Evolutionary conservation across 92 coral and sea anemone species (phyloP).

Genomic region (Scolanthus callimorphus): DNA sequence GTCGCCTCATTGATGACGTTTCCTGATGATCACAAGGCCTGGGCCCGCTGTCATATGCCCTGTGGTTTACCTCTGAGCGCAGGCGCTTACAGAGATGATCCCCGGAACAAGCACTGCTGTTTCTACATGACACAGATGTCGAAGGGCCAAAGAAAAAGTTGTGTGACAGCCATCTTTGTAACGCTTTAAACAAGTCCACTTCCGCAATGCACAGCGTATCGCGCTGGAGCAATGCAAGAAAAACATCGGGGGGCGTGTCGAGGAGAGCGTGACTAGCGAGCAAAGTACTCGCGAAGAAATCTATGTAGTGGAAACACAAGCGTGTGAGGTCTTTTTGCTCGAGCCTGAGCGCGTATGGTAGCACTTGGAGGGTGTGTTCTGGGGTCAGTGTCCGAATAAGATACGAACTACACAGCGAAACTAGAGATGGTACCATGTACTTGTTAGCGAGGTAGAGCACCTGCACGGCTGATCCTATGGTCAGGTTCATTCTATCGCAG

Average conservation of each 20-base stretch:
- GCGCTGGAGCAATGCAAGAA: conserved; percentile 42
- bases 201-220: conserved; percentile 65
- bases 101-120: not conserved
- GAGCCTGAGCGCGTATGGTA: conserved; percentile 50
- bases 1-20: not conserved
- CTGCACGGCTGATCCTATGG: conserved; percentile 47
- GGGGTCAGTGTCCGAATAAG: conserved; percentile 55
- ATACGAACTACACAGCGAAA: conserved; percentile 43
- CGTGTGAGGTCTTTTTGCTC: conserved; percentile 56
- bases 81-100: no score
- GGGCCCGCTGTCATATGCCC: not conserved
- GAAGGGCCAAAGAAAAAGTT: not conserved
- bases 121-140: not conserved
- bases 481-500: conserved; percentile 59
- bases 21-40: not conserved
- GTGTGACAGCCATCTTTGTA: conserved; percentile 58
- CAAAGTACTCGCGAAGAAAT: conserved; percentile 47
- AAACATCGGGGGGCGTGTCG: conserved; percentile 27
- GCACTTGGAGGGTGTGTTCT: conserved; percentile 47
- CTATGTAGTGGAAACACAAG: conserved; percentile 67
- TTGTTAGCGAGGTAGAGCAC: conserved; percentile 65
- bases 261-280: conserved; percentile 49
- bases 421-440: conserved; percentile 66
- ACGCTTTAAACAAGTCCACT: conserved; percentile 55
- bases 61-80: not conserved